Conservation (phyloP, 2,113 vertebrate genomes). For the Mesitornis unicolor region DNA sequence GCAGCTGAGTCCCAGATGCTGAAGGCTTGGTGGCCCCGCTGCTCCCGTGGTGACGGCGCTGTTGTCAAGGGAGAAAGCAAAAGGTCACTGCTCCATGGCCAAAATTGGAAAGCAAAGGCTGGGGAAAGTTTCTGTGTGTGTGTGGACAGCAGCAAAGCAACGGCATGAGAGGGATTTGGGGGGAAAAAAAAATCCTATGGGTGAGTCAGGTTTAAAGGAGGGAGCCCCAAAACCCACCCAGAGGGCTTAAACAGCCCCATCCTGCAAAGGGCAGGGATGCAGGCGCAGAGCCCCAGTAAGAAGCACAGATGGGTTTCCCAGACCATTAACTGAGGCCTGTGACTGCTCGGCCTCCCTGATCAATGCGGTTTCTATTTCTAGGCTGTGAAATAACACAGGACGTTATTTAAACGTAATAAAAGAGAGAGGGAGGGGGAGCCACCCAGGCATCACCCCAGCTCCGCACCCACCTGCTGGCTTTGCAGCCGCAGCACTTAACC, state of each 20-base stretch:
- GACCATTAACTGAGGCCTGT: neutral
- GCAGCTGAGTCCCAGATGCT: neutral
- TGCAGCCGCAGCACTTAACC: neutral
- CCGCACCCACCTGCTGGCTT: neutral
- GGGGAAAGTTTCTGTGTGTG: neutral
- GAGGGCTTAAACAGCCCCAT: too few relatives aligned
- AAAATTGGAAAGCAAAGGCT: neutral
- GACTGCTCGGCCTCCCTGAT: neutral
- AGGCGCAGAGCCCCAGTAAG: neutral
- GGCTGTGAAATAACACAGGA: neutral
- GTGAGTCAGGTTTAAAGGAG: accelerated
- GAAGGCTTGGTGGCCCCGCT: neutral
- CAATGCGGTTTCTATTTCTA: neutral
- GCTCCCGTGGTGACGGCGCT: neutral
- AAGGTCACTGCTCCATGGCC: neutral
- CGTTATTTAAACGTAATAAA: neutral
- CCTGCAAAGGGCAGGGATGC: neutral
- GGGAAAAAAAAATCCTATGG: accelerated
- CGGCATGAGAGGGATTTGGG: neutral
- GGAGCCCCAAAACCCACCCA: too few relatives aligned
- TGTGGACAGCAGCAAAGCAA: neutral
- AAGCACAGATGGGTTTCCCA: neutral
- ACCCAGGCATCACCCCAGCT: neutral
- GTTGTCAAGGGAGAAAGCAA: neutral
- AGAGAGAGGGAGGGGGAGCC: neutral